Base-by-base conservation (phyloP, 2,797 vertebrate genomes). In the Ceryle rudis region DNA sequence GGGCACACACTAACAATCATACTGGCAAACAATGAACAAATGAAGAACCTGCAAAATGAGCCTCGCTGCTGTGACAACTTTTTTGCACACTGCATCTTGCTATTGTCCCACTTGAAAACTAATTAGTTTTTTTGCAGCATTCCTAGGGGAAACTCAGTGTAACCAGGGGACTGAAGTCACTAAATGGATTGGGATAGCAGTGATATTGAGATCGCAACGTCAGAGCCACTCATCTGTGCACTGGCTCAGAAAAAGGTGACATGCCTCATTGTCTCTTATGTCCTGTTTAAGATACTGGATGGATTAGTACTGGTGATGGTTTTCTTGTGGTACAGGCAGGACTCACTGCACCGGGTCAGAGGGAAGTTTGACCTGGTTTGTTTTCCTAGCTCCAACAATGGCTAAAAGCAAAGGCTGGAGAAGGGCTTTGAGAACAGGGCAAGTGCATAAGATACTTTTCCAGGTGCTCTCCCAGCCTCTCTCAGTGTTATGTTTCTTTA, bases 181-280 rank as follows among this genome's bases (percentile, higher is more conserved):
- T 74, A 15, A 19, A 58, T 26, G 5, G 16, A 22, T 23, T n/a
- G 57, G 42, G 42, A 35, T 11, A 51, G 18, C 20, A 52, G n/a
- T 2, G 23, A 35, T 12, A n/a, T n/a, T n/a, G n/a, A n/a, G 18
- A 10, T 19, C 3, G 0, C 35, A 15, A 17, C 20, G 17, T 66
- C 41, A 61, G 37, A 83, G 41, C 12, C 20, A 21, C 37, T 75
- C 42, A 31, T 33, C 41, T 42, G 28, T 19, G 15, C 31, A 14
- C 21, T 28, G 17, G 5, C 11, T 74, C 4, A 13, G 71, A 58
- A 41, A 44, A 89, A 65, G 8, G 15, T 25, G 31, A 18, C 18
- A 22, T 9, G 15, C 26, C 17, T 55, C 25, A 4, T 12, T 49
- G 21, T 19, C 21, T 19, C 29, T 28, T 15, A 5, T 19, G 69